phyloP scores from a whole-genome alignment of 1,140 invertebrate species.

The Ceratoteleas bidentatus region DNA sequence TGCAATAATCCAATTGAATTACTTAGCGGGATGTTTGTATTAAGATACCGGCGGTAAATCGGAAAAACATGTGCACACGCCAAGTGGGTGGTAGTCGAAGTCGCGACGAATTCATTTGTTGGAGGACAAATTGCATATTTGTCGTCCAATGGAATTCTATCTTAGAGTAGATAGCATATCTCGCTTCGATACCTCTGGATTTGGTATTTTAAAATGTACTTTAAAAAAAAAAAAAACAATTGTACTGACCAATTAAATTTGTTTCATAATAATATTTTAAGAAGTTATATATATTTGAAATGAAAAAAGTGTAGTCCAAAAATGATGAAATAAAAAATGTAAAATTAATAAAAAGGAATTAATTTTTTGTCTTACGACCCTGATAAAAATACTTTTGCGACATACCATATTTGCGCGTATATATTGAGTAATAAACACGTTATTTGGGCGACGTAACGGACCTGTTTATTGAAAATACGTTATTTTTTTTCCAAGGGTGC shows the following conservation, averaged over 20 bases:
- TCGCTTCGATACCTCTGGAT: too few relatives aligned
- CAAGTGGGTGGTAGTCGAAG: constrained; percentile 11
- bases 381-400: background rate
- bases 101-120: constrained; percentile 22
- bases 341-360: too few relatives aligned
- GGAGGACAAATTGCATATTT: background rate
- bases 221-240: too few relatives aligned
- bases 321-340: too few relatives aligned
- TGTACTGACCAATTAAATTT: too few relatives aligned
- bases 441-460: constrained; percentile 12
- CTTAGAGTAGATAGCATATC: background rate
- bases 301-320: too few relatives aligned
- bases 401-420: too few relatives aligned
- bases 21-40: constrained; percentile 53
- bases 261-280: too few relatives aligned
- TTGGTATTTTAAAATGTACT: too few relatives aligned
- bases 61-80: constrained; percentile 24
- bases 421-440: background rate
- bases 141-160: too few relatives aligned
- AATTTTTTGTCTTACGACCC: background rate
- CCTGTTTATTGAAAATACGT: constrained; percentile 35
- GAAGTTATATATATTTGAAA: too few relatives aligned
- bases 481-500: constrained; percentile 30
- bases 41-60: constrained; percentile 50
- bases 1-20: constrained; percentile 65